Conservation (phyloP, 2,888 invertebrate genomes). For the Amphipoea oculea region DNA sequence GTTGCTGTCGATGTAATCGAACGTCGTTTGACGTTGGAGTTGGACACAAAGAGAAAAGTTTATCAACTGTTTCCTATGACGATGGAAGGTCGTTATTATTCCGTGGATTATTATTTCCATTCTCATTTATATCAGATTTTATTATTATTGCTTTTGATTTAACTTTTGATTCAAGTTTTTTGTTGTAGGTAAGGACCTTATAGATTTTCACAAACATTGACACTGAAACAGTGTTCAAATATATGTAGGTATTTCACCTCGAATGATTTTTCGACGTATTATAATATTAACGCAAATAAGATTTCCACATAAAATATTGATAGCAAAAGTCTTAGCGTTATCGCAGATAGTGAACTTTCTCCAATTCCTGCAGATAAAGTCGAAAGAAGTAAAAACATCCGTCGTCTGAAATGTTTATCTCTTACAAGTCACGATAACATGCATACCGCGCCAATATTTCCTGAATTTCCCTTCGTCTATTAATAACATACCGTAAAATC, state of each 20-base stretch:
- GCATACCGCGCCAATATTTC: conserved; percentile 39
- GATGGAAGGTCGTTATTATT: conserved; percentile 1
- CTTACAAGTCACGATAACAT: conserved; percentile 28
- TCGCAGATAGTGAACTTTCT: conserved; percentile 48
- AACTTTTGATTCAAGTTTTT: neutral
- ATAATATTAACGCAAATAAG: conserved; percentile 16
- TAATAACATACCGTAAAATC: conserved; percentile 47
- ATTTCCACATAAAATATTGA: conserved; percentile 25
- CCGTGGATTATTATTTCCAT: neutral
- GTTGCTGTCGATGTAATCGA: conserved; percentile 1
- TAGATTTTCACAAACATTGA: neutral
- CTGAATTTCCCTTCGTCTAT: conserved; percentile 51
- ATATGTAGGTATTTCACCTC: neutral
- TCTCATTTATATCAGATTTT: conserved; percentile 4
- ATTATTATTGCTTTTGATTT: neutral
- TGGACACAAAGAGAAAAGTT: conserved; percentile 33
- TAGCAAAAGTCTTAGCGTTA: conserved; percentile 39
- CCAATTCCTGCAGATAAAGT: conserved; percentile 41
- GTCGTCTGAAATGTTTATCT: conserved; percentile 52
- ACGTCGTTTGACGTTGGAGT: conserved; percentile 29
- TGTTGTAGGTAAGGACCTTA: neutral
- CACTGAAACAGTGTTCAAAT: neutral
- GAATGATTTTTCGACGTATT: conserved; percentile 1
- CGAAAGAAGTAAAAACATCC: conserved; percentile 46
- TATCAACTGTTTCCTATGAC: conserved; percentile 23